Evolutionary conservation across 1,140 invertebrate genomes (phyloP), one percentile per base, ranked within the genome.

Genomic region (Temnothorax longispinosus): DNA sequence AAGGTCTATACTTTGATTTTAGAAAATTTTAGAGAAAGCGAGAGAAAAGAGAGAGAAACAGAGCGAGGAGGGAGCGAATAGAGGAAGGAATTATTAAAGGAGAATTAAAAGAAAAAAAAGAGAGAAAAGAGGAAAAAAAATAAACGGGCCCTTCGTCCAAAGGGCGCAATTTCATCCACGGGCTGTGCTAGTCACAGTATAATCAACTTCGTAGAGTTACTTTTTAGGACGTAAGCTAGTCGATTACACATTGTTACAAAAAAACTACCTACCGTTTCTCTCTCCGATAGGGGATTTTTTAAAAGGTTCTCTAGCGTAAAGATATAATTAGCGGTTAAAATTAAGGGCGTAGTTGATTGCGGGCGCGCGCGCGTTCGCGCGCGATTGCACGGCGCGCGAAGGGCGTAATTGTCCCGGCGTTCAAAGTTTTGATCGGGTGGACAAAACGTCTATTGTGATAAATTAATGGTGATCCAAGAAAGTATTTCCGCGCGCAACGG

Each of bases 391-490:
- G 44, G 47, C 32, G 69, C 87, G 74, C 85, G 67, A 27, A 38
- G 89, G 81, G 77, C 87, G 88, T 92, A 91, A 90, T 89, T 80
- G 82, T 92, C 91, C 90, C 90, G 21, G 92, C 93, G 93, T 93
- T 93, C 92, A 91, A 65, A 91, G 91, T 44, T 60, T 56, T 93
- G 91, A 92, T 94, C 93, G 91, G 85, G 87, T 91, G 87, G 74
- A 90, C 88, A 91, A 27, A 90, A 92, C 93, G 93, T 94, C 91
- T 92, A 95, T 95, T 95, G 95, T 95, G 95, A 95, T 95, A 95
- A 95, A 94, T 95, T 92, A 91, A 95, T 94, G 93, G 94, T 95
- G 94, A 95, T 95, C 93, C 91, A 94, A 94, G 95, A 95, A 95
- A 95, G 95, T 95, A 95, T 95, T 94, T 94, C 94, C 93, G 89